These are phyloP conservation scores for Crossaster papposus DNA, from an alignment of 53 echinoderm and acorn worm genomes.

Conservation along the genomic window DNA sequence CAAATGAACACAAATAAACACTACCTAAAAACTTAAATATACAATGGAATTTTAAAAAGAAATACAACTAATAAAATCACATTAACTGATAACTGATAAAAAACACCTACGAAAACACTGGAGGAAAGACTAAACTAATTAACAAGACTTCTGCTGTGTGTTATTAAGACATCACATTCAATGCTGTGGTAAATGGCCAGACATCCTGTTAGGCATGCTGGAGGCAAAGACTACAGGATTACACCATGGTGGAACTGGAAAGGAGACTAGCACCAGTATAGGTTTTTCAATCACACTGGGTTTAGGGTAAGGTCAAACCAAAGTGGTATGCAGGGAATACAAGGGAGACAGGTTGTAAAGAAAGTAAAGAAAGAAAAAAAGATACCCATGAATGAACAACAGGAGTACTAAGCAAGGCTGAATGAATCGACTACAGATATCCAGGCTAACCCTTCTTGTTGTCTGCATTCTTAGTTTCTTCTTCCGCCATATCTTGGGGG, in stretches of 20 bases:
- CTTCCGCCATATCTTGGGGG: constrained; percentile 16
- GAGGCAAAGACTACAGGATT: constrained; percentile 22
- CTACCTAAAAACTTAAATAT: neutral
- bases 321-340: constrained; percentile 11
- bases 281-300: neutral
- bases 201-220: constrained; percentile 24
- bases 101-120: neutral
- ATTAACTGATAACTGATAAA: neutral
- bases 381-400: constrained; percentile 11
- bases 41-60: neutral
- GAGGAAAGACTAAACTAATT: constrained; percentile 4
- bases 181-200: constrained; percentile 38
- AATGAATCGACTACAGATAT: constrained; percentile 29
- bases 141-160: neutral
- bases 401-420: constrained; percentile 1
- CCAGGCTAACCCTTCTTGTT: constrained; percentile 44
- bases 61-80: neutral
- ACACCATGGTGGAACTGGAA: constrained; percentile 24
- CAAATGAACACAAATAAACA: neutral
- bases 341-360: neutral
- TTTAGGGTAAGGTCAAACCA: neutral
- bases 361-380: constrained; percentile 3
- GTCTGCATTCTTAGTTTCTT: neutral
- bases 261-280: constrained; percentile 26
- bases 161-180: constrained; percentile 4